These are phyloP conservation scores for Serilophus lunatus DNA, from an alignment of 2,113 vertebrate genomes.

Conservation along the genomic window DNA sequence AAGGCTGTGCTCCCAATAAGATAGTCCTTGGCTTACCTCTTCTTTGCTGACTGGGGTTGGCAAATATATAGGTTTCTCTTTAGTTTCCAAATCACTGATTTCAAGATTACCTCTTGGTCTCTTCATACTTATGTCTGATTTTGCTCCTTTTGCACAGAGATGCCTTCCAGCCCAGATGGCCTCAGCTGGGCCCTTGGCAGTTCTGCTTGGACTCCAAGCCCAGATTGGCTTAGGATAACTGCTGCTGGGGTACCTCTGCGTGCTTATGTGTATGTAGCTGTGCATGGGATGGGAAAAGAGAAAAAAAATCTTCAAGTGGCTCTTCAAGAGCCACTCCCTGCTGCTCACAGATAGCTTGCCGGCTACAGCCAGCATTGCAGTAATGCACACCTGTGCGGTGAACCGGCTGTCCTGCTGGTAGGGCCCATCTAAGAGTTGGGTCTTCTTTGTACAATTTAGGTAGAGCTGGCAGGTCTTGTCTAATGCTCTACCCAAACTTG, in stretches of 20 bases:
- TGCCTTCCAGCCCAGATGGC: conserved; percentile 30
- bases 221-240: background rate
- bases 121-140: background rate
- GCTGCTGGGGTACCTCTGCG: background rate
- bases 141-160: background rate
- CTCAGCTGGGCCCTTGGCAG: conserved; percentile 36
- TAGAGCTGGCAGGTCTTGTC: background rate
- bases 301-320: background rate
- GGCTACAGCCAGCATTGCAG: background rate
- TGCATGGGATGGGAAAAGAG: background rate
- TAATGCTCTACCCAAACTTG: background rate
- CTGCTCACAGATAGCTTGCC: background rate
- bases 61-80: background rate
- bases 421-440: background rate
- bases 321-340: background rate
- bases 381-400: background rate
- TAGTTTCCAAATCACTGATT: background rate
- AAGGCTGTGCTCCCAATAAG: background rate
- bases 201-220: background rate
- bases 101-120: conserved; percentile 24
- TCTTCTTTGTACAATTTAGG: background rate
- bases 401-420: background rate
- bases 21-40: background rate
- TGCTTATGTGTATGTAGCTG: background rate
- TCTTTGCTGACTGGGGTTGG: background rate